Conservation (phyloP, 2,888 invertebrate genomes). For the Yponomeuta plumbellus region DNA sequence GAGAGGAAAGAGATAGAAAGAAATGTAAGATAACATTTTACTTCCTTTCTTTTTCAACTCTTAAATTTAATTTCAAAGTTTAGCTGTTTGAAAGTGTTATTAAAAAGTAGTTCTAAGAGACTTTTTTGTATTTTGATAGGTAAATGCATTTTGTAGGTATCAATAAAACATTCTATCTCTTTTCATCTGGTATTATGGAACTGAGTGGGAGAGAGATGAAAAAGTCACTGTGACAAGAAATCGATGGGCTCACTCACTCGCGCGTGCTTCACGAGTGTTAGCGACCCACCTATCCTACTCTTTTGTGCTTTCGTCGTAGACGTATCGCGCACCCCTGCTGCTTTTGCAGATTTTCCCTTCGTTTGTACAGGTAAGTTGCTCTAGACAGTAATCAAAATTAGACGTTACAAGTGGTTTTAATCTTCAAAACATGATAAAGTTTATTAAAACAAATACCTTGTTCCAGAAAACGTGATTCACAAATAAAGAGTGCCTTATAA, state of each 20-base stretch:
- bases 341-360: background rate
- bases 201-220: background rate
- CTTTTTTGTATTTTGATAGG: too few relatives aligned
- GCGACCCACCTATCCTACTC: background rate
- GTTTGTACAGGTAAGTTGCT: background rate
- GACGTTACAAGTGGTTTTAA: too few relatives aligned
- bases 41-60: background rate
- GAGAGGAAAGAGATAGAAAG: background rate
- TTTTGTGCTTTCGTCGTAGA: background rate
- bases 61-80: too few relatives aligned
- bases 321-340: background rate
- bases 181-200: background rate
- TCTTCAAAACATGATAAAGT: too few relatives aligned
- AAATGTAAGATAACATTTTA: background rate
- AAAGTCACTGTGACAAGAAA: background rate
- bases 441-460: too few relatives aligned
- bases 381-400: too few relatives aligned
- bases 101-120: too few relatives aligned
- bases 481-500: slow-evolving; percentile 18
- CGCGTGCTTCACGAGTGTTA: background rate
- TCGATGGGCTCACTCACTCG: slow-evolving; percentile 1
- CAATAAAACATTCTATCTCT: background rate
- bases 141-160: too few relatives aligned
- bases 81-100: too few relatives aligned
- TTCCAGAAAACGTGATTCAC: background rate